Percentiles rank a stretch among this genome's conserved stretches.
These are phyloP conservation scores for Pollenia labialis DNA, from an alignment of 2,888 invertebrate species.

Conservation along the genomic window DNA sequence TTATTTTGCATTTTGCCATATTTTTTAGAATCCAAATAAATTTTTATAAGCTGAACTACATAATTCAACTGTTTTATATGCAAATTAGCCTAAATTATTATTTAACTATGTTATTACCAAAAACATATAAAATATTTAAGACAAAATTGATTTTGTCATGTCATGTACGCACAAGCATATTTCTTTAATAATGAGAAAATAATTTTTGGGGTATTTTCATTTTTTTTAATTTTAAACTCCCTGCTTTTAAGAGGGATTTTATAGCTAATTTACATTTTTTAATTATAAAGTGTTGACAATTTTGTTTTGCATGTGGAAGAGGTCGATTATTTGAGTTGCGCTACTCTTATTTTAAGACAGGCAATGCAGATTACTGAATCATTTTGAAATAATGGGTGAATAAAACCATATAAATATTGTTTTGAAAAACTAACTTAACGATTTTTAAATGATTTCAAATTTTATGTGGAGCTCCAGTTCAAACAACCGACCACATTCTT, in stretches of 20 bases:
- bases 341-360: not conserved
- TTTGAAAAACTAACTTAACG: too few relatives aligned
- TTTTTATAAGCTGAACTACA: slow-evolving; percentile 33
- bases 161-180: slow-evolving; percentile 1
- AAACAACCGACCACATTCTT: too few relatives aligned
- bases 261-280: slow-evolving; percentile 71
- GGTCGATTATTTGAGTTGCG: slow-evolving; percentile 4
- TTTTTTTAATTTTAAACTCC: slow-evolving; percentile 6
- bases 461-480: too few relatives aligned
- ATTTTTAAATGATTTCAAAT: too few relatives aligned
- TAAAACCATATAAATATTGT: too few relatives aligned
- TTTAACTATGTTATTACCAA: slow-evolving; percentile 65
- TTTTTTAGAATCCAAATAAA: slow-evolving; percentile 74
- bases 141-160: slow-evolving; percentile 71
- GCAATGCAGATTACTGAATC: too few relatives aligned
- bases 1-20: slow-evolving; percentile 69
- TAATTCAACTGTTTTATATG: slow-evolving; percentile 83
- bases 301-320: not conserved
- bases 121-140: slow-evolving; percentile 57
- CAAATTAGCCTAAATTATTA: slow-evolving; percentile 81
- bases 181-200: slow-evolving; percentile 80
- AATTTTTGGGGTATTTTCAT: slow-evolving; percentile 70
- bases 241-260: slow-evolving; percentile 38
- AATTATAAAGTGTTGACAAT: slow-evolving; percentile 48
- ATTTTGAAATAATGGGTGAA: too few relatives aligned